These are phyloP conservation scores for Chaetogeoica ovagalla DNA, from an alignment of 2,888 invertebrate species.

Conservation along the genomic window DNA sequence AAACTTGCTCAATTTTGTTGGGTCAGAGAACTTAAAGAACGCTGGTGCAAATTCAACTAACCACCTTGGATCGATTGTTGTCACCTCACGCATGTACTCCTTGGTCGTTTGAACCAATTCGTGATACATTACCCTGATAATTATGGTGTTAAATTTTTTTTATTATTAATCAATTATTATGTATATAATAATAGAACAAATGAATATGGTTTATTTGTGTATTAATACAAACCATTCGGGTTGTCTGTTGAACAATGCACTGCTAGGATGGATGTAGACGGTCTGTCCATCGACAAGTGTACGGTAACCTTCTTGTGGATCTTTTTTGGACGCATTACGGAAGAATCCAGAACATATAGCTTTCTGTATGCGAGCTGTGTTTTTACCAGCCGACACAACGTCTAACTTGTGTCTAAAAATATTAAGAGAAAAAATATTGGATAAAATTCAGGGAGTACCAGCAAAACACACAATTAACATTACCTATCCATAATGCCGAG, in stretches of 20 bases:
- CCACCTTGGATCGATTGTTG: slow-evolving; percentile 97
- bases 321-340: slow-evolving; percentile 97
- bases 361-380: slow-evolving; percentile 94
- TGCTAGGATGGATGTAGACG: slow-evolving; percentile 98
- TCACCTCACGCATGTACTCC: slow-evolving; percentile 98
- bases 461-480: slow-evolving; percentile 53
- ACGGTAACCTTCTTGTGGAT: slow-evolving; percentile 97
- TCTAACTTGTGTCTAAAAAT: slow-evolving; percentile 81
- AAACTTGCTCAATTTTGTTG: slow-evolving; percentile 96
- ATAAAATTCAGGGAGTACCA: neutral
- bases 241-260: slow-evolving; percentile 95
- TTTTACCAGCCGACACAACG: slow-evolving; percentile 94
- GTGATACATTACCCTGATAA: slow-evolving; percentile 89
- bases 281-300: slow-evolving; percentile 97
- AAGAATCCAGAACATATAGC: slow-evolving; percentile 98
- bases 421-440: neutral
- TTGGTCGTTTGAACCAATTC: slow-evolving; percentile 98
- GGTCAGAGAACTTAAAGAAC: slow-evolving; percentile 98
- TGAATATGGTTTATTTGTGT: neutral
- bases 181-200: neutral
- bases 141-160: slow-evolving; percentile 10
- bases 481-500: slow-evolving; percentile 95
- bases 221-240: slow-evolving; percentile 83
- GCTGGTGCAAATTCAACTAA: slow-evolving; percentile 98
- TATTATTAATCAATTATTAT: neutral